A percentile compares a stretch with the other conserved stretches of the same genome.
Evolutionary conservation across 1,140 invertebrate genomes (phyloP).

Genomic region (Camponotus vicinus): DNA sequence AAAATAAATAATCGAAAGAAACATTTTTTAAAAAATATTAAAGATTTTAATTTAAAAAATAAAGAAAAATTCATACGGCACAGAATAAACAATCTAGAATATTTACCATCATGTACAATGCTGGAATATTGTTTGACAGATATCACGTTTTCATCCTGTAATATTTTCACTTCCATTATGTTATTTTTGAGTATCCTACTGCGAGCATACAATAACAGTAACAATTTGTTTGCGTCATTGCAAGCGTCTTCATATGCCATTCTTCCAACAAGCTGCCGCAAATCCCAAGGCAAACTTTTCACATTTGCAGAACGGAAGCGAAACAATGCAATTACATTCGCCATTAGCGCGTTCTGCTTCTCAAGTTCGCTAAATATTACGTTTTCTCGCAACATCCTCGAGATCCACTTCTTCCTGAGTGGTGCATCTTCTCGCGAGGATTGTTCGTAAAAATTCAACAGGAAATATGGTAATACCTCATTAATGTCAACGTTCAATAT

Average conservation of each 20-base stretch:
- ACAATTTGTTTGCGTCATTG: conserved; percentile 74
- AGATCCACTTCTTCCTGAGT: conserved; percentile 73
- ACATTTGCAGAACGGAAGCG: conserved; percentile 37
- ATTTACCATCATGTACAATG: conserved; percentile 77
- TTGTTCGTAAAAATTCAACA: conserved; percentile 81
- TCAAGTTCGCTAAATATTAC: conserved; percentile 45
- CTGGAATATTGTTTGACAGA: conserved; percentile 80
- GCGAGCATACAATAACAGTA: conserved; percentile 73
- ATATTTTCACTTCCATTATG: not conserved
- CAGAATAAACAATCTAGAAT: not conserved
- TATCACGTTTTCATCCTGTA: conserved; percentile 27
- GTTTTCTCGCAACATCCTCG: conserved; percentile 50
- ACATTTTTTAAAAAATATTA: not conserved
- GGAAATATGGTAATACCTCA: conserved; percentile 74
- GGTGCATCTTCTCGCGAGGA: conserved; percentile 72
- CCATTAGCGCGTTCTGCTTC: conserved; percentile 54
- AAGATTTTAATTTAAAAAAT: not conserved
- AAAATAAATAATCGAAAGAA: not conserved
- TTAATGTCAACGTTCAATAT: conserved; percentile 53
- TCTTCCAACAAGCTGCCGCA: conserved; percentile 20
- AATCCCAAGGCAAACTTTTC: conserved; percentile 69
- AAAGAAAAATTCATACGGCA: no score
- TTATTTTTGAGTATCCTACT: conserved; percentile 40
- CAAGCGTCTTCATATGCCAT: not conserved
- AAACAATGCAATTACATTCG: conserved; percentile 63